phyloP scores from a whole-genome alignment of 1,140 invertebrate genomes.

The Papilio xuthus region DNA sequence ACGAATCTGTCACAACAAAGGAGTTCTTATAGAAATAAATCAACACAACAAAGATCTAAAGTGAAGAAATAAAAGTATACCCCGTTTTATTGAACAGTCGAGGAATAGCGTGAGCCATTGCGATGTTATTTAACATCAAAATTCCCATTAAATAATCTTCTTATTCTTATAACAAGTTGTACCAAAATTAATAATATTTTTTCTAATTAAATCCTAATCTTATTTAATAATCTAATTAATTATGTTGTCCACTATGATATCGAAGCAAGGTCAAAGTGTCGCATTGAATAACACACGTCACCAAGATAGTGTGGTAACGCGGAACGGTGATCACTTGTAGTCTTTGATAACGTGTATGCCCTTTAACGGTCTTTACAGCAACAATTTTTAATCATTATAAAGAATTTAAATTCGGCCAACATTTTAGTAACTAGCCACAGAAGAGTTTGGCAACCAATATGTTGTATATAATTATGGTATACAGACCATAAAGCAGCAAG shows the following conservation, averaged over 20 bases:
- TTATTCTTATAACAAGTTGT: background rate
- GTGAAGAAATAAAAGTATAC: background rate
- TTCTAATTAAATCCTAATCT: background rate
- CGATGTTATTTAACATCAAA: no score
- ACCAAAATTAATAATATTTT: background rate
- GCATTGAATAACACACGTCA: conserved; percentile 4
- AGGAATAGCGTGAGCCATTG: no score
- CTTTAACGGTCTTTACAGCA: background rate
- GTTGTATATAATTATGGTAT: no score
- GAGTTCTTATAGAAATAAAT: background rate
- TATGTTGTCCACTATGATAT: conserved; percentile 18
- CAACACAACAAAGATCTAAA: background rate
- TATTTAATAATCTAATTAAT: background rate
- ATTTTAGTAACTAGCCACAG: background rate
- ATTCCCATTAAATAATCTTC: no score
- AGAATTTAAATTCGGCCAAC: background rate
- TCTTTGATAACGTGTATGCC: background rate
- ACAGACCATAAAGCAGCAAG: no score
- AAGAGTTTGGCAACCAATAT: no score
- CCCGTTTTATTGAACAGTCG: no score
- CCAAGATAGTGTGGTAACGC: background rate
- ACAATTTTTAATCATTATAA: background rate
- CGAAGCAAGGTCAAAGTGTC: conserved; percentile 2
- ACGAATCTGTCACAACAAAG: conserved; percentile 61
- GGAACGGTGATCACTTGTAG: conserved; percentile 5